Percentiles rank a stretch among this genome's conserved stretches.
These are phyloP conservation scores for Aleiodes alternator DNA, from an alignment of 2,888 invertebrate species.

Conservation along the genomic window DNA sequence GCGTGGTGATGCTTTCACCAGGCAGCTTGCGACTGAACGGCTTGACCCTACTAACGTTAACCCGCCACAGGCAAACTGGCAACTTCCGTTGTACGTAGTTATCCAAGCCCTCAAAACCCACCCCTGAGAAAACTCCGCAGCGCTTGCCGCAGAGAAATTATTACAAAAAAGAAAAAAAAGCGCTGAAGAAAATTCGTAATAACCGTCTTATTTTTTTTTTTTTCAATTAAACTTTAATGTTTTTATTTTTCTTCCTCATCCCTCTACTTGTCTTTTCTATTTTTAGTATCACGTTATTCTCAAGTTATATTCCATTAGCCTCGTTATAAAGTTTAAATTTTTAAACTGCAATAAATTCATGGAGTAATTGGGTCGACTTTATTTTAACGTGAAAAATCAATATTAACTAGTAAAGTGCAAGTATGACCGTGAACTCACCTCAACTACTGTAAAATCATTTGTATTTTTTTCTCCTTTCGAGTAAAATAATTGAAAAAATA, in stretches of 20 bases:
- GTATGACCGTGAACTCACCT: conserved; percentile 30
- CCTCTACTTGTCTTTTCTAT: background rate
- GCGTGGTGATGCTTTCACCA: conserved; percentile 38
- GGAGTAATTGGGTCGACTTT: conserved; percentile 30
- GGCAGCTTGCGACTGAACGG: conserved; percentile 41
- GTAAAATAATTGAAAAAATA: background rate
- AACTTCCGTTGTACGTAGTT: conserved; percentile 42
- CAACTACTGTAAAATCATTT: conserved; percentile 10
- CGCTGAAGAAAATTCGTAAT: conserved; percentile 35
- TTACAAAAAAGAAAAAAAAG: conserved; percentile 40
- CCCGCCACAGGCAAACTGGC: conserved; percentile 43
- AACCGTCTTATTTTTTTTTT: conserved; percentile 33
- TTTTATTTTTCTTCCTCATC: conserved; percentile 2
- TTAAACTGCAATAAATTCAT: conserved; percentile 24
- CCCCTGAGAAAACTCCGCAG: conserved; percentile 47
- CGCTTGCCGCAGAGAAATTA: conserved; percentile 48
- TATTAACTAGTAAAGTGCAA: conserved; percentile 13
- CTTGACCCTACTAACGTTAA: conserved; percentile 52
- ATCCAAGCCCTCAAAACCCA: conserved; percentile 21
- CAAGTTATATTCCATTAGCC: conserved; percentile 33
- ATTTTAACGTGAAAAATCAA: conserved; percentile 26
- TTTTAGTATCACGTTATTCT: conserved; percentile 32
- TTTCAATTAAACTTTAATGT: conserved; percentile 22
- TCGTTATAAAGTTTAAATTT: conserved; percentile 33
- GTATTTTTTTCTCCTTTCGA: conserved; percentile 8